These are phyloP conservation scores for Diorhabda elongata DNA, from an alignment of 1,140 invertebrate genomes.

Conservation along the genomic window DNA sequence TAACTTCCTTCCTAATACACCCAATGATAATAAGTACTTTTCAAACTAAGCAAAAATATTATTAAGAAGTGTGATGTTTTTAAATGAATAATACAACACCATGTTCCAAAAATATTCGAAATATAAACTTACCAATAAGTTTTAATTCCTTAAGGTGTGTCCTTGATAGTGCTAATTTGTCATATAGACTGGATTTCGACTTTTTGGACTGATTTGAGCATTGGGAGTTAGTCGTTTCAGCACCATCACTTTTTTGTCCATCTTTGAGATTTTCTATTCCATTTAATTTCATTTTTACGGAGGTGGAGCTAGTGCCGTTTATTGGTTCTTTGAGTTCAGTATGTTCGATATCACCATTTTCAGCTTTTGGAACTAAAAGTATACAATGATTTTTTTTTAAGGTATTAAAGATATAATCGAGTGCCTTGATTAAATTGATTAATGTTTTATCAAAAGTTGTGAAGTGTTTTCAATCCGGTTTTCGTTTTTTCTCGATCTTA, in stretches of 20 bases:
- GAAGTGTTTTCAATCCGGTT: background rate
- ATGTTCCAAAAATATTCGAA: too few relatives aligned
- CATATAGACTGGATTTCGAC: constrained; percentile 68
- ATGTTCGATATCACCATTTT: constrained; percentile 60
- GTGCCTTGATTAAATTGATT: too few relatives aligned
- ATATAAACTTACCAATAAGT: constrained; percentile 58
- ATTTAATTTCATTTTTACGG: constrained; percentile 42
- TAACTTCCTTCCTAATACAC: too few relatives aligned
- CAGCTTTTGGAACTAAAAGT: constrained; percentile 31
- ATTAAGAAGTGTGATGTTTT: too few relatives aligned
- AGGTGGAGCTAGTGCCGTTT: constrained; percentile 38
- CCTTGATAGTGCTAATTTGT: constrained; percentile 70
- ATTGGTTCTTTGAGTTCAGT: constrained; percentile 53
- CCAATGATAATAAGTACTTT: too few relatives aligned
- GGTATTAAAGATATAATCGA: too few relatives aligned
- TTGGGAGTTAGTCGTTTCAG: constrained; percentile 72
- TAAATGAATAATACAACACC: too few relatives aligned
- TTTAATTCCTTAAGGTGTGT: constrained; percentile 74
- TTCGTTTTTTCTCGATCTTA: too few relatives aligned
- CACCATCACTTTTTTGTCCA: constrained; percentile 73
- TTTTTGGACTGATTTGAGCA: constrained; percentile 64
- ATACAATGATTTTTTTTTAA: too few relatives aligned
- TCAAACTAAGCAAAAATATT: too few relatives aligned
- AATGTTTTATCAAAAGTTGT: background rate
- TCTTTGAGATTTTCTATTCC: constrained; percentile 52